Evolutionary conservation across 2,888 invertebrate species (phyloP).

Genomic region (Lepeophtheirus nordmannii): DNA sequence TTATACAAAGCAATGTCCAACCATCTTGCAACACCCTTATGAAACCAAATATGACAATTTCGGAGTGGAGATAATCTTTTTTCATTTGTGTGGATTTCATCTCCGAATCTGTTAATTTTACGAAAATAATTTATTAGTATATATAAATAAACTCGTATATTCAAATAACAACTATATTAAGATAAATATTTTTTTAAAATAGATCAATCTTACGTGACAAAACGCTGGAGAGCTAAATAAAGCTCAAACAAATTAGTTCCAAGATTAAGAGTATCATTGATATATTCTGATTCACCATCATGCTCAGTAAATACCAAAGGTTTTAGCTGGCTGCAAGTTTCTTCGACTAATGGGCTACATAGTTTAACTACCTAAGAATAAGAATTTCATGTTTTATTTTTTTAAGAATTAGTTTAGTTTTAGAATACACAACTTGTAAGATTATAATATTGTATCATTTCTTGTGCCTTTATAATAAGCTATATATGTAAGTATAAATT

Average conservation of each 20-base stretch:
- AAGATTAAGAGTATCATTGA: constrained; percentile 53
- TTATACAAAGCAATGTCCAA: constrained; percentile 79
- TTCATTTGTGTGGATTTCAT: not conserved
- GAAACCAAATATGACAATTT: constrained; percentile 61
- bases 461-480: too few species aligned
- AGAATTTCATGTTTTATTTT: too few species aligned
- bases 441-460: too few species aligned
- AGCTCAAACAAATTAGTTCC: constrained; percentile 81
- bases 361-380: too few species aligned
- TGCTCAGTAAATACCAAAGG: constrained; percentile 22
- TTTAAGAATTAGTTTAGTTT: too few species aligned
- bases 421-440: too few species aligned
- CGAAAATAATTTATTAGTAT: not conserved
- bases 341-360: constrained; percentile 1
- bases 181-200: too few species aligned
- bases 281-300: constrained; percentile 28
- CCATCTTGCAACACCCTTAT: constrained; percentile 82
- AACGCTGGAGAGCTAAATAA: constrained; percentile 75
- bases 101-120: not conserved
- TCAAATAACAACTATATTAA: too few species aligned
- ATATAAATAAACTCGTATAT: too few species aligned
- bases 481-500: too few species aligned
- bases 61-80: not conserved
- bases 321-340: constrained; percentile 20
- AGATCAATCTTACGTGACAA: constrained; percentile 37